These are phyloP conservation scores for Dryoscopus gambensis DNA, from an alignment of 2,113 vertebrate species.

Conservation along the genomic window DNA sequence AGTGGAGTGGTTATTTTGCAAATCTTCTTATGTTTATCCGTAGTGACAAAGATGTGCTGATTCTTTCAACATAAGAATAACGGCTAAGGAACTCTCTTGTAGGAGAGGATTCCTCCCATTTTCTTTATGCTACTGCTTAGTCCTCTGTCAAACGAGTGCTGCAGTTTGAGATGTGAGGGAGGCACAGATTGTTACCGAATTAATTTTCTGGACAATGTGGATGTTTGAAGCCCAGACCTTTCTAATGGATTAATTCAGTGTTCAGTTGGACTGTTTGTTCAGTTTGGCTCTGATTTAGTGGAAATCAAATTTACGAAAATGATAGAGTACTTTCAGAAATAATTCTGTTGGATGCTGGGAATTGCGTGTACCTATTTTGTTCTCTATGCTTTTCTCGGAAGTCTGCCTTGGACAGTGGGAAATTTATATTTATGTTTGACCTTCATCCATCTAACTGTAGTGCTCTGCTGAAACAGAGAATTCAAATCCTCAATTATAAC, in stretches of 20 bases:
- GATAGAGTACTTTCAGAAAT: background rate
- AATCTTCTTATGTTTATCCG: background rate
- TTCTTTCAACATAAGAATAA: background rate
- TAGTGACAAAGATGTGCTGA: background rate
- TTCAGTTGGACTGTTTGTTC: background rate
- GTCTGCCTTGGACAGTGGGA: background rate
- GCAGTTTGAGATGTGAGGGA: background rate
- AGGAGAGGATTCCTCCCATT: background rate
- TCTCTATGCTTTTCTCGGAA: background rate
- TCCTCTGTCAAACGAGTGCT: background rate
- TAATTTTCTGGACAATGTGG: background rate
- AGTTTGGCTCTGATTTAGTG: background rate
- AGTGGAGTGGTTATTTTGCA: background rate
- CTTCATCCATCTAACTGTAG: background rate
- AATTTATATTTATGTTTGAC: background rate
- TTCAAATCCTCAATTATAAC: background rate
- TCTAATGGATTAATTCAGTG: background rate
- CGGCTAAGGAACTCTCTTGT: background rate
- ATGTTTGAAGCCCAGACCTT: background rate
- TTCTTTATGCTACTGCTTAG: background rate
- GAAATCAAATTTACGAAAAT: slow-evolving; percentile 1
- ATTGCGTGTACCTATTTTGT: background rate
- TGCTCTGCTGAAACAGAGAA: background rate
- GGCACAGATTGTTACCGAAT: background rate
- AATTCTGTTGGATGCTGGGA: background rate